Percentiles rank a stretch among this genome's conserved stretches.
Evolutionary conservation across 2,888 invertebrate genomes (phyloP).

Genomic region (Noctua fimbriata): DNA sequence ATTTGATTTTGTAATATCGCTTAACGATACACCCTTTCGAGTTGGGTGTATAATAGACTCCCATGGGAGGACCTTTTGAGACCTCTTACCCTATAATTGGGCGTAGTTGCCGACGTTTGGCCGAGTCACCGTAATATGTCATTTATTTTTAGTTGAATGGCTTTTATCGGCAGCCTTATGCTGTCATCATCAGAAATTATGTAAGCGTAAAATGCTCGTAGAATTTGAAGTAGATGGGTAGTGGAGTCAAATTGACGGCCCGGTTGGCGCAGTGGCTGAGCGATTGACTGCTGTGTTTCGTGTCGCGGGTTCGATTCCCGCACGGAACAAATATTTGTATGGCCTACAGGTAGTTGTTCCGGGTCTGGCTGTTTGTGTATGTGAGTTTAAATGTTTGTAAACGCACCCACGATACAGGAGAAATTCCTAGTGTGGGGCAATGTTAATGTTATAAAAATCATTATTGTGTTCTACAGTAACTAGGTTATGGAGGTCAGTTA

Average conservation of each 20-base stretch:
- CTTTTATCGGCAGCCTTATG: constrained; percentile 52
- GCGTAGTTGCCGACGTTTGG: constrained; percentile 56
- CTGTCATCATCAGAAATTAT: constrained; percentile 43
- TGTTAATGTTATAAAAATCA: no score
- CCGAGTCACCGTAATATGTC: constrained; percentile 65
- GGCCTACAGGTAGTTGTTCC: no score
- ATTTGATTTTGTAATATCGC: constrained; percentile 71
- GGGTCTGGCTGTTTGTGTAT: no score
- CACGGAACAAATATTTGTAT: no score
- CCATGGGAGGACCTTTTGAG: constrained; percentile 67
- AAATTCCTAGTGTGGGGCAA: no score
- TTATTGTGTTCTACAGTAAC: not conserved
- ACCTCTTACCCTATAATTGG: constrained; percentile 68
- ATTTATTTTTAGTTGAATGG: constrained; percentile 68
- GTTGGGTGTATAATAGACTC: constrained; percentile 71
- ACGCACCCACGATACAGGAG: no score
- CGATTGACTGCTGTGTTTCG: no score
- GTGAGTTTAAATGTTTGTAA: no score
- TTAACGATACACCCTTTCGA: constrained; percentile 70
- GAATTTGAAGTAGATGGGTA: constrained; percentile 24
- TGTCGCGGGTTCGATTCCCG: no score
- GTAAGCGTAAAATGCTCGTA: constrained; percentile 23
- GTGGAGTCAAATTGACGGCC: no score
- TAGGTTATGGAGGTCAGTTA: not conserved
- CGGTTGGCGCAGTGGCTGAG: no score